These are phyloP conservation scores for Cardiocondyla obscurior DNA, from an alignment of 1,140 invertebrate genomes.

Conservation along the genomic window DNA sequence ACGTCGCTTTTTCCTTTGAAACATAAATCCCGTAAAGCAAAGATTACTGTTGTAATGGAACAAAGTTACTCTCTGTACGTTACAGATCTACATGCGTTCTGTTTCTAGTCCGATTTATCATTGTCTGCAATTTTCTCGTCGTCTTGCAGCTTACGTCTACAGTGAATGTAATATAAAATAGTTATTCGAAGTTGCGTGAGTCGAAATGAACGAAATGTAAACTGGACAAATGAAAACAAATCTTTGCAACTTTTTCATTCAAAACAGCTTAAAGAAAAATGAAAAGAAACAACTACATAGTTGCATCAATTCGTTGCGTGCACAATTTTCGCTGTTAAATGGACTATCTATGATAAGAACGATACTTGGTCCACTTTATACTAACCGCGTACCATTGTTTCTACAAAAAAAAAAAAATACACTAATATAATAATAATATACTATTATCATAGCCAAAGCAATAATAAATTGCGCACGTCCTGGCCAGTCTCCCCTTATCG, in stretches of 20 bases:
- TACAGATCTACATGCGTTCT: background rate
- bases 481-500: constrained; percentile 48
- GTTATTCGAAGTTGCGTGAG: background rate
- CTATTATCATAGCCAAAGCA: constrained; percentile 48
- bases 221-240: background rate
- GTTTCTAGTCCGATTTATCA: background rate
- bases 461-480: constrained; percentile 49
- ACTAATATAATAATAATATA: constrained; percentile 34
- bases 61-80: constrained; percentile 19
- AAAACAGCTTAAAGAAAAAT: background rate
- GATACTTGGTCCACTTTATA: background rate
- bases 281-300: background rate
- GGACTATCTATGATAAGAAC: background rate
- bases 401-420: background rate
- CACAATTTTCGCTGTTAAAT: constrained; percentile 11
- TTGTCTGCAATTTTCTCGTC: background rate
- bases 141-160: background rate
- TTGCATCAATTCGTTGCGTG: background rate
- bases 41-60: background rate
- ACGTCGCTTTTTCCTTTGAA: constrained; percentile 17
- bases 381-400: constrained; percentile 14
- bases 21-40: background rate
- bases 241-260: background rate
- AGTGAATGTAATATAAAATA: background rate
- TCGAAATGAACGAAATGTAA: background rate